Evolutionary conservation across 2,113 vertebrate genomes (phyloP).

Genomic region (Sialia sialis): DNA sequence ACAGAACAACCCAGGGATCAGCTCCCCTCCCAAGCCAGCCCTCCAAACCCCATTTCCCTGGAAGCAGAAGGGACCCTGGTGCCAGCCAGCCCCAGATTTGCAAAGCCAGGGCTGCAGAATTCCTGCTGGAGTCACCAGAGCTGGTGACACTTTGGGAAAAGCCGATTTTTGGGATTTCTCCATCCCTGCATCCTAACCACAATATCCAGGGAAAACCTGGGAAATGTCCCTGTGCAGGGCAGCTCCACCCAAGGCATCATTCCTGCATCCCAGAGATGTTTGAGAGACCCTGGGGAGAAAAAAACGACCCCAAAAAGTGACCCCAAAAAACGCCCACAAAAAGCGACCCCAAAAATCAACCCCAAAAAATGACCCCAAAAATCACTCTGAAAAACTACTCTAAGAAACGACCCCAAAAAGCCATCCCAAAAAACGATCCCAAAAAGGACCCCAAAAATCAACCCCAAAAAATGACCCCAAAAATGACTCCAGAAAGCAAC

Average conservation of each 20-base stretch:
- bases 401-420: too few relatives aligned
- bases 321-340: neutral
- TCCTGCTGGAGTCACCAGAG: neutral
- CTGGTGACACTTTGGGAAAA: neutral
- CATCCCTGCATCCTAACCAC: accelerated
- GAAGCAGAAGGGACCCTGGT: neutral
- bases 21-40: accelerated
- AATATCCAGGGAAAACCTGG: neutral
- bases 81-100: neutral
- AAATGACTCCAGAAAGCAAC: too few relatives aligned
- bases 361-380: too few relatives aligned
- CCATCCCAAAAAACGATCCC: too few relatives aligned
- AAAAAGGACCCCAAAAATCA: too few relatives aligned
- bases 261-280: accelerated
- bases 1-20: neutral
- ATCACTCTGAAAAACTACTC: too few relatives aligned
- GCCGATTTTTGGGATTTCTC: neutral
- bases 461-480: too few relatives aligned
- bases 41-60: neutral
- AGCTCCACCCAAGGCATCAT: neutral
- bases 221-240: neutral
- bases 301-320: neutral
- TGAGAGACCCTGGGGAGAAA: neutral
- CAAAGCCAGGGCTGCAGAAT: neutral
- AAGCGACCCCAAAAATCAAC: neutral